A percentile compares a stretch with the other conserved stretches of the same genome.
Evolutionary conservation across 2,113 vertebrate species (phyloP).

Genomic region (Mobula hypostoma): DNA sequence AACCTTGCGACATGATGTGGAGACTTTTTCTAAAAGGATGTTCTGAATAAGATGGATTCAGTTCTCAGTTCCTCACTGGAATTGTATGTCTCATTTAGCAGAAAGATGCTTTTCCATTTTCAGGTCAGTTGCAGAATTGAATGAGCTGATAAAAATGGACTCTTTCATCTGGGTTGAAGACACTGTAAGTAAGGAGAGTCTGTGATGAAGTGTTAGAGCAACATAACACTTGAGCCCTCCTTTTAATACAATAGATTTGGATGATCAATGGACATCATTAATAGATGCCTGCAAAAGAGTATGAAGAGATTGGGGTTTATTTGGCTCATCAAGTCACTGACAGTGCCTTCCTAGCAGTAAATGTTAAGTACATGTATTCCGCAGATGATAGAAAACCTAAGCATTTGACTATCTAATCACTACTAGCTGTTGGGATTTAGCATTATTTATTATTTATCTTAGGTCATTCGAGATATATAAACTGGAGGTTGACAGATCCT

Average conservation of each 20-base stretch:
- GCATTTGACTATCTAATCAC: neutral
- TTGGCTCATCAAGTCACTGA: neutral
- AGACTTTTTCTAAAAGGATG: neutral
- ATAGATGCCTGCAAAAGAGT: neutral
- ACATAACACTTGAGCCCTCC: neutral
- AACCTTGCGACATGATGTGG: neutral
- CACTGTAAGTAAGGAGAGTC: neutral
- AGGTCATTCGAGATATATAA: no score
- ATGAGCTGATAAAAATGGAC: neutral
- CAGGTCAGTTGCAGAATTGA: neutral
- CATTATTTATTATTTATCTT: neutral
- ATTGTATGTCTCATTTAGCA: neutral
- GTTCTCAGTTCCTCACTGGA: neutral
- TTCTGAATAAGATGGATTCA: neutral
- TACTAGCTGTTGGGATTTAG: neutral
- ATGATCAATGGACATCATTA: neutral
- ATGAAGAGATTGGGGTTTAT: neutral
- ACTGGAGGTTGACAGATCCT: no score
- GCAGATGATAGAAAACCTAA: neutral
- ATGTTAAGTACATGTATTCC: neutral
- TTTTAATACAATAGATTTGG: neutral
- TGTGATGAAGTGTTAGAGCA: neutral
- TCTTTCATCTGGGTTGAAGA: neutral
- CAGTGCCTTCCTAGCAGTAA: neutral
- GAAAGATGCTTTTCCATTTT: neutral